phyloP scores from a whole-genome alignment of 2,888 invertebrate genomes.

The Macropis europaea region DNA sequence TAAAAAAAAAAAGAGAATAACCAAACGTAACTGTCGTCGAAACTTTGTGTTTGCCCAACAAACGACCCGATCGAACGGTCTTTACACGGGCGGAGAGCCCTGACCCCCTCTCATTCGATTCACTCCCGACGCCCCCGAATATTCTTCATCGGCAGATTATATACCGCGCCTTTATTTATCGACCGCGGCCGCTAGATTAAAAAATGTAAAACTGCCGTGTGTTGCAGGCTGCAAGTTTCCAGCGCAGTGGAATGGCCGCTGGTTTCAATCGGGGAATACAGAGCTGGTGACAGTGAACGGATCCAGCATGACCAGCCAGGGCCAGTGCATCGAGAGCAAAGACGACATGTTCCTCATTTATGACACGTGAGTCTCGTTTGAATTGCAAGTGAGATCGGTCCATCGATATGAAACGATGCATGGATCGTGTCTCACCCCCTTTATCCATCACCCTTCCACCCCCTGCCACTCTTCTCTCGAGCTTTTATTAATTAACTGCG shows the following conservation, averaged over 20 bases:
- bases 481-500: slow-evolving; percentile 71
- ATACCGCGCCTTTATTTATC: slow-evolving; percentile 36
- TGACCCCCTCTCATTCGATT: not conserved
- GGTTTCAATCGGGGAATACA: slow-evolving; percentile 80
- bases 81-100: slow-evolving; percentile 14
- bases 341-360: slow-evolving; percentile 80
- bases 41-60: slow-evolving; percentile 11
- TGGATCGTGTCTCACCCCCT: slow-evolving; percentile 47
- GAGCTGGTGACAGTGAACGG: slow-evolving; percentile 77
- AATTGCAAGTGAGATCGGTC: slow-evolving; percentile 43
- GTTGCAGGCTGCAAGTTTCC: slow-evolving; percentile 77
- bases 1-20: not conserved
- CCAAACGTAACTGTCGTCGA: slow-evolving; percentile 14
- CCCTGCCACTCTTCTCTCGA: slow-evolving; percentile 41
- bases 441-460: slow-evolving; percentile 35
- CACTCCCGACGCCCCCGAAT: slow-evolving; percentile 3
- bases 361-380: slow-evolving; percentile 74
- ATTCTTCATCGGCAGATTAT: slow-evolving; percentile 24
- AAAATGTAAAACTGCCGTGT: slow-evolving; percentile 39
- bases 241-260: slow-evolving; percentile 77
- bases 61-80: slow-evolving; percentile 16
- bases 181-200: slow-evolving; percentile 24
- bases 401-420: slow-evolving; percentile 53
- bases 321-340: slow-evolving; percentile 77
- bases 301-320: slow-evolving; percentile 79